Evolutionary conservation across 1,140 invertebrate species (phyloP), one percentile per base, ranked within the genome.

Genomic region (Oncopeltus fasciatus): DNA sequence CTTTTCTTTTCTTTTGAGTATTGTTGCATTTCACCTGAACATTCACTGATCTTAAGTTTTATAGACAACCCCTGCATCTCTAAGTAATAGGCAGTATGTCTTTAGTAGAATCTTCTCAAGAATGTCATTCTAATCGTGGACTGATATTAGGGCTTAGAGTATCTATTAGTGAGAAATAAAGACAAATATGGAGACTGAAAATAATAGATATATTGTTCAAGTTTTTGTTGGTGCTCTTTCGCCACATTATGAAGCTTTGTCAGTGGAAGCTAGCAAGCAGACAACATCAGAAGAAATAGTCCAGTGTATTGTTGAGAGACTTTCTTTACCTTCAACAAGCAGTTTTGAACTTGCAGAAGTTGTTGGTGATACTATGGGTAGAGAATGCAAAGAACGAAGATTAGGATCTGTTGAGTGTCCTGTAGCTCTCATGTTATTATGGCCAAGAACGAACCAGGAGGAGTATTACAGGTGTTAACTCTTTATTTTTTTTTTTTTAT

Each of bases 331-430:
- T n/a, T 75, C 64, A 24, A 60, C 62, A 69, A 75, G 75, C 51
- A 76, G 76, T 63, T 95, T 88, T 74, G 92, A 95, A 75, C 75
- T 96, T 70, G 90, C 91, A 28, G 93, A 97, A 77, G 92, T 95
- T 33, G 80, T 85, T 71, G 87, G 86, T 61, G 86, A 89, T 74
- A 84, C 84, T 68, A 79, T 84, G 61, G 85, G 87, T 16, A 84
- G 88, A 69, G 88, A 94, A 72, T 95, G 92, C 72, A 95, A 96
- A 72, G 94, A 96, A 76, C 76, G 93, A 63, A 78, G 92, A 68
- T 80, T 98, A 18, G 88, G 87, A 47, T 78, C 85, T 38, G 77
- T 80, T 26, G 93, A 97, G 73, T 91, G 87, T 69, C 94, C 94
- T 1, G 92, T 95, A 9, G 86, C 88, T 24, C 81, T 96, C 28